Conservation (phyloP, 2,113 vertebrate genomes). For the Pampusana beccarii region DNA sequence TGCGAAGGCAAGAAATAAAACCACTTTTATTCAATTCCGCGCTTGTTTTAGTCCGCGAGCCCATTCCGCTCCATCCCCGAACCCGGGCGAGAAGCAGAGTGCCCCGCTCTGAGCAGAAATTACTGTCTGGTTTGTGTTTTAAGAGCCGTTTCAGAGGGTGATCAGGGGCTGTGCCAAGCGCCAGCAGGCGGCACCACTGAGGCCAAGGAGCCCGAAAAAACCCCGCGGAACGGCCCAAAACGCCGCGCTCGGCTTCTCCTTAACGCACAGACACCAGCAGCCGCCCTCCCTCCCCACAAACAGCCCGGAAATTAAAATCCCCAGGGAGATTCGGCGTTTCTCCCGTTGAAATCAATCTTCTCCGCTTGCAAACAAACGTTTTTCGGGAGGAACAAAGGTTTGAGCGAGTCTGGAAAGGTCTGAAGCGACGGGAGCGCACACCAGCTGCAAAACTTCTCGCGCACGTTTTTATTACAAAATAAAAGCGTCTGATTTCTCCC, state of each 20-base stretch:
- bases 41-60: accelerated
- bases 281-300: no score
- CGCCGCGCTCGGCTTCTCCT: accelerated
- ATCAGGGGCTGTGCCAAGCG: no score
- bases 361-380: not conserved
- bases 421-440: accelerated
- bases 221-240: no score
- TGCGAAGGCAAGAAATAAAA: not conserved
- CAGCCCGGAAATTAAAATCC: no score
- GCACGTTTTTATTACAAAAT: accelerated
- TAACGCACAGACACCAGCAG: accelerated
- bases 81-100: accelerated
- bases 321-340: accelerated
- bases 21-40: accelerated
- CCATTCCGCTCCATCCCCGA: not conserved
- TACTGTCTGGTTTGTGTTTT: accelerated
- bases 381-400: not conserved
- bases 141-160: no score
- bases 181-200: no score
- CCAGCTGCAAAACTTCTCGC: not conserved
- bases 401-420: not conserved
- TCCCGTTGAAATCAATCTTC: not conserved
- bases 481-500: accelerated
- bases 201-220: no score
- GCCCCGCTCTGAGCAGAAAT: accelerated